These are phyloP conservation scores for Spodoptera littoralis DNA, from an alignment of 2,888 invertebrate species.

Conservation along the genomic window DNA sequence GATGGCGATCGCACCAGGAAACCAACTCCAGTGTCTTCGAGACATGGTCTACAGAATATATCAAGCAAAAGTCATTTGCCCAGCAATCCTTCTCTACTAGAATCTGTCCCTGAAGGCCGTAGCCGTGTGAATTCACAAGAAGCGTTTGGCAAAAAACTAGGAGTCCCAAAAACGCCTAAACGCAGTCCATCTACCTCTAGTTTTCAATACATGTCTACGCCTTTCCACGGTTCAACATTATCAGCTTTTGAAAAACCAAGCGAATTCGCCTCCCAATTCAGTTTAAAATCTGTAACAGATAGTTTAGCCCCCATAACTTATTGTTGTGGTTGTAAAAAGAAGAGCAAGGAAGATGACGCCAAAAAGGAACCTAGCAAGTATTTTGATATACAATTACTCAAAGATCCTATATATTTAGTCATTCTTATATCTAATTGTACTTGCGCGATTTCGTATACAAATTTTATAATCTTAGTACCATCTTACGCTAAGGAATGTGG, in stretches of 20 bases:
- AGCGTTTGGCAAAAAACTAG: constrained; percentile 77
- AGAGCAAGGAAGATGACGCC: constrained; percentile 71
- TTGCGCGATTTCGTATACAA: constrained; percentile 95
- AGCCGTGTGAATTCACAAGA: constrained; percentile 79
- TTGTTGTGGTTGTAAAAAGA: constrained; percentile 78
- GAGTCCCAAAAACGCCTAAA: constrained; percentile 87
- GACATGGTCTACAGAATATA: constrained; percentile 88
- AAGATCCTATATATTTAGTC: constrained; percentile 94
- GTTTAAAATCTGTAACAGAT: constrained; percentile 91
- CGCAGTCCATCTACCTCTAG: constrained; percentile 94
- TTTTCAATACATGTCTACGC: constrained; percentile 95
- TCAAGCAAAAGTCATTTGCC: constrained; percentile 90
- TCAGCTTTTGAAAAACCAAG: constrained; percentile 93
- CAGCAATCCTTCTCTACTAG: constrained; percentile 90
- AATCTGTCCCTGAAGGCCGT: constrained; percentile 91
- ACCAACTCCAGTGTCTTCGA: constrained; percentile 74
- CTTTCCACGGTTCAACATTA: constrained; percentile 95
- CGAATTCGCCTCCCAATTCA: constrained; percentile 93
- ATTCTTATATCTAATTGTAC: constrained; percentile 95
- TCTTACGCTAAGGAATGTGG: constrained; percentile 92
- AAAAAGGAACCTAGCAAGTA: constrained; percentile 89
- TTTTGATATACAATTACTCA: constrained; percentile 92
- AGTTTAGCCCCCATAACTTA: constrained; percentile 84
- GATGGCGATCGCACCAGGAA: constrained; percentile 75
- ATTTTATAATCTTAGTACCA: constrained; percentile 94